Percentiles rank a stretch among this genome's conserved stretches.
These are phyloP conservation scores for Vespertilio murinus DNA, from an alignment of 2,797 vertebrate genomes.

Conservation along the genomic window DNA sequence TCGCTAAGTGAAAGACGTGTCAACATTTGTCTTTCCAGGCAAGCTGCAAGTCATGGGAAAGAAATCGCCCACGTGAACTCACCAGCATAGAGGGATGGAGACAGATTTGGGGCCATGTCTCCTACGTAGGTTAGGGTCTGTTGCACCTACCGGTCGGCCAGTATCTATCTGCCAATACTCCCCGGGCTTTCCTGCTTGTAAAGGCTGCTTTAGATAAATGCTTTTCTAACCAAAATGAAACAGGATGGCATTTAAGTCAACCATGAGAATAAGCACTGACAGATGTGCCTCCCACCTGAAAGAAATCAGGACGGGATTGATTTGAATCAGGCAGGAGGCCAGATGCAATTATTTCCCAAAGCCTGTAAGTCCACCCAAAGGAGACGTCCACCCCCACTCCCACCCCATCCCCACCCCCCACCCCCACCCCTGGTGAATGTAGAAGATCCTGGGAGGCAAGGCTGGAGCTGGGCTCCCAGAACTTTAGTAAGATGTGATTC, in stretches of 20 bases:
- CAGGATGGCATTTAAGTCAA: slow-evolving; percentile 55
- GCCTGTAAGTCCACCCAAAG: not conserved
- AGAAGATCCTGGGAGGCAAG: not conserved
- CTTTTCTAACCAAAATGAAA: slow-evolving; percentile 72
- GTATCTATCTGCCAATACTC: slow-evolving; percentile 69
- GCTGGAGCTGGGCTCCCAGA: not conserved
- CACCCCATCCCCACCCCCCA: too few species aligned
- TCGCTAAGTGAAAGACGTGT: too few species aligned
- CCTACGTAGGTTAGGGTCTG: slow-evolving; percentile 65
- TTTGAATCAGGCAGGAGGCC: slow-evolving; percentile 35
- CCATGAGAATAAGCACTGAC: slow-evolving; percentile 60
- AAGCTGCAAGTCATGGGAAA: slow-evolving; percentile 1
- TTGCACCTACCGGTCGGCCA: slow-evolving; percentile 51
- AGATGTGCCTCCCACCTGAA: not conserved
- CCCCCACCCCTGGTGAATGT: not conserved
- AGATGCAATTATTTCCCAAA: slow-evolving; percentile 16
- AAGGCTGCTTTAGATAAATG: slow-evolving; percentile 74
- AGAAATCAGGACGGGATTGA: slow-evolving; percentile 33
- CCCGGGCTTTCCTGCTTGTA: slow-evolving; percentile 53
- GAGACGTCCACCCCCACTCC: not conserved
- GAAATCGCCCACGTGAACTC: not conserved
- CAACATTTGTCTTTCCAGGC: slow-evolving; percentile 29
- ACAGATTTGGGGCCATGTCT: slow-evolving; percentile 44
- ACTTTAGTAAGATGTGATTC: not conserved
- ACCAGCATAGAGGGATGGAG: slow-evolving; percentile 38